Conservation (phyloP, 2,113 vertebrate genomes). For the Oriolus oriolus region DNA sequence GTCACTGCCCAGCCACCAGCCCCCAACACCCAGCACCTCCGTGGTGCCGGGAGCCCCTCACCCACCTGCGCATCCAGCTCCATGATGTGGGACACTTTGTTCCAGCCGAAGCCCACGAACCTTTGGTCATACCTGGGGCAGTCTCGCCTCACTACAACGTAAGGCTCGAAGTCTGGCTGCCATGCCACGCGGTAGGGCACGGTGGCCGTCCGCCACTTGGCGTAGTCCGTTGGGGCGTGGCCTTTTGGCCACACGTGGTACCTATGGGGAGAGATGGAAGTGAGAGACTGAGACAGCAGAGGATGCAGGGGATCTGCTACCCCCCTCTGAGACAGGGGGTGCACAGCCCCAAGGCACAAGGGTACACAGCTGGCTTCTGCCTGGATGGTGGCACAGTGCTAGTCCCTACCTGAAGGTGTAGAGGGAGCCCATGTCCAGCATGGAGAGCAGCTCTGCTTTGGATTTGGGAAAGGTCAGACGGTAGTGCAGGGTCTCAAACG, state of each 20-base stretch:
- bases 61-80: slow-evolving; percentile 94
- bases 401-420: slow-evolving; percentile 90
- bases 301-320: neutral
- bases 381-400: fast-evolving
- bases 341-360: neutral
- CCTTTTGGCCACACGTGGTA: slow-evolving; percentile 94
- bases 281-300: neutral
- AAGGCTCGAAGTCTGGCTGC: slow-evolving; percentile 93
- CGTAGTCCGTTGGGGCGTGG: slow-evolving; percentile 89
- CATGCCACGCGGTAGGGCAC: slow-evolving; percentile 87
- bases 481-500: slow-evolving; percentile 91
- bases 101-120: slow-evolving; percentile 96
- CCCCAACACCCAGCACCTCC: neutral
- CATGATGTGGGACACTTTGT: slow-evolving; percentile 94
- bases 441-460: slow-evolving; percentile 92
- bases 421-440: slow-evolving; percentile 92
- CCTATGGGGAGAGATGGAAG: slow-evolving; percentile 11
- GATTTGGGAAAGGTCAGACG: slow-evolving; percentile 91
- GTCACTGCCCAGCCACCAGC: neutral
- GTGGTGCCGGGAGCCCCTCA: neutral
- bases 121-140: slow-evolving; percentile 92
- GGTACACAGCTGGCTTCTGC: neutral
- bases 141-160: slow-evolving; percentile 89
- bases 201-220: slow-evolving; percentile 90
- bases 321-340: neutral